Evolutionary conservation across 2,888 invertebrate genomes (phyloP), one percentile per base, ranked within the genome.

Genomic region (Melinaea menophilus): DNA sequence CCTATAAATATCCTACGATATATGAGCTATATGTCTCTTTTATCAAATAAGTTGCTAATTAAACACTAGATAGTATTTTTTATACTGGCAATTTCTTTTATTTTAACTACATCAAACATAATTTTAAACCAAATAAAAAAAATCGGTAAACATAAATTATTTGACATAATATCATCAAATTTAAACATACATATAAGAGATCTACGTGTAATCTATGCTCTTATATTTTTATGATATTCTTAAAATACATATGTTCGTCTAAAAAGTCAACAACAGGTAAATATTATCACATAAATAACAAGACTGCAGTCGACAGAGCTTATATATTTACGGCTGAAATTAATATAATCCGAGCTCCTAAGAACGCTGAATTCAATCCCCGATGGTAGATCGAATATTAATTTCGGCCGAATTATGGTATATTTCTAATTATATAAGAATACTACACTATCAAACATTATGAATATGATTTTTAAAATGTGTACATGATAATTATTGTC

Each of bases 241-340:
- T 37, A 41, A 22, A 22, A 57, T 11, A 22, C 22, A 7, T 54
- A 69, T 69, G 70, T 69, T 69, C 70, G 34, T 72, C 64, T 72
- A 75, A 78, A 75, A 73, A 69, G 71, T 41, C 77, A 81, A 79
- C 76, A 74, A 76, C 72, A 73, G 66, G 72, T 67, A 70, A 67
- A 51, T 51, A 51, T 51, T 51, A 31, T 51, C 41, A 31, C 31
- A 51, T 31, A 51, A 31, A 7, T 51, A 51, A 51, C 51, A 51
- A 51, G 31, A 51, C 4, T 51, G 9, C 51, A 51, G 51, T 51
- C 51, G 7, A 51, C 31, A 31, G 37, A 31, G 37, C 37, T 7
- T 48, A 48, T 48, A 48, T 48, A 48, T 48, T 13, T 47, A 47
- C n/a, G n/a, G 11, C 11, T 47, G n/a, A n/a, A 9, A n/a, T 48